Percentiles rank a stretch among this genome's conserved stretches.
Conservation (phyloP, 1,140 invertebrate genomes). For the Drosophila arizonae region DNA sequence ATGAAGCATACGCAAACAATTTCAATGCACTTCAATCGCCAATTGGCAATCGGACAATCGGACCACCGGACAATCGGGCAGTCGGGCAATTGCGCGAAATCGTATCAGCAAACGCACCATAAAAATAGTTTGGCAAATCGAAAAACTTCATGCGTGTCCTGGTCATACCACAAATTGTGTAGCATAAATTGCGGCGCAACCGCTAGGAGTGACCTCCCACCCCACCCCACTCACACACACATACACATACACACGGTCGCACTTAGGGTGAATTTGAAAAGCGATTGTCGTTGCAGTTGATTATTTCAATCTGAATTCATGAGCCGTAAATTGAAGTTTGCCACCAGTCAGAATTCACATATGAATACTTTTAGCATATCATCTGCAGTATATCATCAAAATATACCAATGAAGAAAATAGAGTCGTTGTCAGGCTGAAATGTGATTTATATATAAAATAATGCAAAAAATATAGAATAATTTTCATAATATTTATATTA, state of each 20-base stretch:
- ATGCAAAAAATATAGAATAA: too few species aligned
- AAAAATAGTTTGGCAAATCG: constrained; percentile 63
- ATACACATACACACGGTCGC: not conserved
- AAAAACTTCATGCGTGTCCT: constrained; percentile 49
- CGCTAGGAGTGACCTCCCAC: constrained; percentile 37
- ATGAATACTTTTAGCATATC: not conserved
- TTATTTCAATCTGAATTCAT: constrained; percentile 47
- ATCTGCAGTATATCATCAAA: constrained; percentile 47
- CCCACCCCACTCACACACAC: not conserved
- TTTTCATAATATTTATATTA: too few species aligned
- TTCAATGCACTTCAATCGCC: constrained; percentile 47
- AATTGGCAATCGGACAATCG: constrained; percentile 44
- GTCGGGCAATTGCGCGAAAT: constrained; percentile 26
- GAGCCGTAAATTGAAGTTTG: constrained; percentile 56
- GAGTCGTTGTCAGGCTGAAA: not conserved
- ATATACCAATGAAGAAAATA: constrained; percentile 41
- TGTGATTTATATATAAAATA: too few species aligned
- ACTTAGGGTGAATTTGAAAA: constrained; percentile 6
- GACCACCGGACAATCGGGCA: not conserved
- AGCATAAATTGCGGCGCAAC: constrained; percentile 61
- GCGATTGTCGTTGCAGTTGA: constrained; percentile 10
- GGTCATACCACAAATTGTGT: constrained; percentile 54
- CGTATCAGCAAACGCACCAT: constrained; percentile 37
- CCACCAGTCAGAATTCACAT: not conserved
- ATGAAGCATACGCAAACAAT: constrained; percentile 59